Base-by-base conservation (phyloP, 2,888 invertebrate species). In the Hypomecis atomaria region DNA sequence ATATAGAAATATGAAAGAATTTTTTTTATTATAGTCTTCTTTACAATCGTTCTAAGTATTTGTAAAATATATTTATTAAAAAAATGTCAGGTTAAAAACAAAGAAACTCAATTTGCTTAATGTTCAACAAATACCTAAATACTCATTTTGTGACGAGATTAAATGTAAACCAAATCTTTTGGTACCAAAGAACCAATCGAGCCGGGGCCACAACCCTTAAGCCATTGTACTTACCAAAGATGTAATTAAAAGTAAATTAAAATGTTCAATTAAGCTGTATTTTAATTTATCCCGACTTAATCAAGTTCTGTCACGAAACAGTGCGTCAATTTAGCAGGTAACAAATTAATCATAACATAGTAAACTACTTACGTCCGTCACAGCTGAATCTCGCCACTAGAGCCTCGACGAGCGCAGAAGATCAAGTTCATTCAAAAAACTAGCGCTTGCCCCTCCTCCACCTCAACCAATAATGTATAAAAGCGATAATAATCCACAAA, bases 141-240 rank as follows among this genome's bases (percentile, higher is more conserved):
- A 63, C 63, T 58, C 58, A 62, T 63, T 23, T 58, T 63, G 52
- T 55, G 50, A 38, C 36, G 54, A 63, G 63, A 63, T 55, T 58
- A 61, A 61, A 62, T 65, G 42, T 55, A 45, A 63, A 62, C 50
- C 53, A 64, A 67, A 67, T 47, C 54, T 33, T 67, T 63, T 61
- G 63, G 61, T 61, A 85, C 85, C 87, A 89, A 89, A 89, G 88
- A 88, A 89, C 85, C 85, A 88, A 87, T 73, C 42, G 70, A 72
- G 69, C 78, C 71, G 88, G 87, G 89, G 85, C 85, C 86, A 88
- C 73, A 79, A 79, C 86, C 86, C 86, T 73, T 69, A 83, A 82
- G 85, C 88, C 88, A 88, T 87, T 90, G 88, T 88, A 89, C 88
- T 89, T 90, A 92, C 92, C 92, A 92, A 92, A 92, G 91, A 90